Evolutionary conservation across 2,888 invertebrate species (phyloP).

Genomic region (Choristoneura rosaceana): DNA sequence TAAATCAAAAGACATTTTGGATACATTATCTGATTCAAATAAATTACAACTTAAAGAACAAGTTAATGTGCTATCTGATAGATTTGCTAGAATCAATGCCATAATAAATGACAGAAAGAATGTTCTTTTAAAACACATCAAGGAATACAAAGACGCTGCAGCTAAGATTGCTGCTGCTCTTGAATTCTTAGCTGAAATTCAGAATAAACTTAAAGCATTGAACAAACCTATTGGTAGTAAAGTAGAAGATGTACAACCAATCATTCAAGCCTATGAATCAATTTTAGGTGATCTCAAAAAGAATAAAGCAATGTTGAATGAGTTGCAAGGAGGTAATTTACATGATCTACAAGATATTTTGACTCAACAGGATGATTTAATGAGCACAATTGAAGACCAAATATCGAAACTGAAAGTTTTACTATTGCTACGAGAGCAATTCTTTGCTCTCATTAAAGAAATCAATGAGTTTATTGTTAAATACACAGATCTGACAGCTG

Average conservation of each 20-base stretch:
- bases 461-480: slow-evolving; percentile 95
- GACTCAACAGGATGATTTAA: slow-evolving; percentile 93
- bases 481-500: slow-evolving; percentile 93
- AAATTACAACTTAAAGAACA: slow-evolving; percentile 93
- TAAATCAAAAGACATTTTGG: slow-evolving; percentile 91
- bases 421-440: slow-evolving; percentile 93
- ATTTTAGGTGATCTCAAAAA: slow-evolving; percentile 91
- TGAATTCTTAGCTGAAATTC: slow-evolving; percentile 92
- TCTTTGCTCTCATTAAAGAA: slow-evolving; percentile 93
- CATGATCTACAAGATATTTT: slow-evolving; percentile 92
- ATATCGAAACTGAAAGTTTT: slow-evolving; percentile 92
- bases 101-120: slow-evolving; percentile 91
- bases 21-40: slow-evolving; percentile 93
- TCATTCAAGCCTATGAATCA: slow-evolving; percentile 91
- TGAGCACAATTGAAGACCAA: slow-evolving; percentile 94
- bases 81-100: slow-evolving; percentile 90
- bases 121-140: slow-evolving; percentile 90
- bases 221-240: slow-evolving; percentile 95
- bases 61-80: slow-evolving; percentile 91
- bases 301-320: slow-evolving; percentile 91
- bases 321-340: slow-evolving; percentile 90
- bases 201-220: slow-evolving; percentile 92
- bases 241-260: slow-evolving; percentile 95
- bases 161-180: slow-evolving; percentile 92
- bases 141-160: slow-evolving; percentile 92